phyloP scores from a whole-genome alignment of 2,888 invertebrate species.

The Conchocele bisecta region DNA sequence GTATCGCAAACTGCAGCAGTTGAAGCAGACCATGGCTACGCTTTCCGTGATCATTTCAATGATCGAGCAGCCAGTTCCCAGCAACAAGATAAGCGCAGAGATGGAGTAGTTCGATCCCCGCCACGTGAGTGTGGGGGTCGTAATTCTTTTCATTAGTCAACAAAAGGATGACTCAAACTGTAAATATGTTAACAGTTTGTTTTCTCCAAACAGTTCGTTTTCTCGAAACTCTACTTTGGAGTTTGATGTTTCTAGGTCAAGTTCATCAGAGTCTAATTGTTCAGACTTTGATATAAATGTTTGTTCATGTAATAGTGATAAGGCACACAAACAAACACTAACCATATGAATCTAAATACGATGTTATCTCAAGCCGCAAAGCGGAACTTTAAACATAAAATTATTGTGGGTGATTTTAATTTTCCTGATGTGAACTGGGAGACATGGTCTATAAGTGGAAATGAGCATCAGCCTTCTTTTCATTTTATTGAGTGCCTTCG shows the following conservation, averaged over 20 bases:
- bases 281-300: background rate
- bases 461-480: slow-evolving; percentile 14
- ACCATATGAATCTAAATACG: background rate
- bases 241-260: too few species aligned
- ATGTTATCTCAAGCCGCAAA: background rate
- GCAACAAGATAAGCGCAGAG: background rate
- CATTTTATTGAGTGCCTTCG: slow-evolving; percentile 14
- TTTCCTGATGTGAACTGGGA: slow-evolving; percentile 18
- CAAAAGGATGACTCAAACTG: background rate
- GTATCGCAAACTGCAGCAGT: slow-evolving; percentile 2
- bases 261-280: slow-evolving; percentile 2
- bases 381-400: background rate
- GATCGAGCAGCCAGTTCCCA: background rate
- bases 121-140: background rate
- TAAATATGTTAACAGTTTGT: slow-evolving; percentile 12
- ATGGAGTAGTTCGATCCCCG: background rate
- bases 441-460: background rate
- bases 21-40: background rate
- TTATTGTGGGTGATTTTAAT: slow-evolving; percentile 22
- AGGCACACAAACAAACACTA: background rate
- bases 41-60: background rate
- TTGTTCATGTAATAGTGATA: background rate
- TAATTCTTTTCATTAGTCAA: background rate
- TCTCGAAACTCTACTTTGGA: too few species aligned
- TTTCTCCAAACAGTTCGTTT: too few species aligned